A percentile compares a stretch with the other conserved stretches of the same genome.
These are phyloP conservation scores for Thaumatotibia leucotreta DNA, from an alignment of 1,140 invertebrate species.

Conservation along the genomic window DNA sequence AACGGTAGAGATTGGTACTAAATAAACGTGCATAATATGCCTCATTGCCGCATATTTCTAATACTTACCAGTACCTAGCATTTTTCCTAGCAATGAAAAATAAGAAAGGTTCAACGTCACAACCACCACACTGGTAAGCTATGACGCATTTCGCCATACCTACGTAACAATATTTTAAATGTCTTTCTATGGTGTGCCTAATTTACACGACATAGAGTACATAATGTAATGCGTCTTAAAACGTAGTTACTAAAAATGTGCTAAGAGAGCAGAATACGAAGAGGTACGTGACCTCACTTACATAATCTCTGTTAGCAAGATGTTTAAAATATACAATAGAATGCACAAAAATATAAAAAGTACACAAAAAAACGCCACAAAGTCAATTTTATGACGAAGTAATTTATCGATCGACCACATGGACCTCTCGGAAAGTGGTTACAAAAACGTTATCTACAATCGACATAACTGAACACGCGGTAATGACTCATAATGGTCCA, in stretches of 20 bases:
- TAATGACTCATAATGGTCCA: neutral
- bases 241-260: constrained; percentile 15
- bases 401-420: neutral
- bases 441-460: constrained; percentile 9
- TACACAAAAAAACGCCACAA: neutral
- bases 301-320: neutral
- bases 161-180: neutral
- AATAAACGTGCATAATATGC: too few relatives aligned
- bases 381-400: neutral
- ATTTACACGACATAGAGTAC: neutral
- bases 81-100: too few relatives aligned
- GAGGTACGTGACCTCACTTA: neutral
- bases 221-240: neutral
- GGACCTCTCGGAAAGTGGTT: neutral
- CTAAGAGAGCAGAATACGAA: neutral
- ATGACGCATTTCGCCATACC: neutral
- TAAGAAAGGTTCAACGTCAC: too few relatives aligned
- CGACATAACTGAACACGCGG: constrained; percentile 6
- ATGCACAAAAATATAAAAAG: neutral
- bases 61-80: too few relatives aligned
- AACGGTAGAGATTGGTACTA: too few relatives aligned
- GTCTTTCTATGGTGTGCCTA: neutral
- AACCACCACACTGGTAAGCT: neutral
- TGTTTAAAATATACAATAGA: neutral
- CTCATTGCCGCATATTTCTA: too few relatives aligned